phyloP scores from a whole-genome alignment of 2,888 invertebrate genomes.

The Nesidiocoris tenuis region DNA sequence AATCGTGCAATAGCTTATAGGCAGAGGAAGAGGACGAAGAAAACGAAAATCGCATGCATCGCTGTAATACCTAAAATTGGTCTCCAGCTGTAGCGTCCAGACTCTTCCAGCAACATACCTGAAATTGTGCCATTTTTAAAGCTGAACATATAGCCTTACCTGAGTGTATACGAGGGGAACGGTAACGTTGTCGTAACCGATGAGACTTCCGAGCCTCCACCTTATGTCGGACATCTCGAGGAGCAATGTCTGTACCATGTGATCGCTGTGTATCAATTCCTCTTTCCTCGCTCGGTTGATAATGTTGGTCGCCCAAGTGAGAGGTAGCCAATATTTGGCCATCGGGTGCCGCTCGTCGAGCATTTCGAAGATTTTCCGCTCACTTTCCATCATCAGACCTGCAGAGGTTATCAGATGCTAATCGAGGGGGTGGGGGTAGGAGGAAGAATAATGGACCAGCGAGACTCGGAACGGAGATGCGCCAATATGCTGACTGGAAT shows the following conservation, averaged over 20 bases:
- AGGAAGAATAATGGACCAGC: background rate
- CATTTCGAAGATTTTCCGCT: slow-evolving; percentile 86
- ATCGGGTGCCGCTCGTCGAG: slow-evolving; percentile 87
- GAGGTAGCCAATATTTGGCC: slow-evolving; percentile 91
- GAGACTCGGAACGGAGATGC: too few relatives aligned
- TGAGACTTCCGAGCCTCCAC: slow-evolving; percentile 76
- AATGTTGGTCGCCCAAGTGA: slow-evolving; percentile 90
- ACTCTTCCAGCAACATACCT: too few relatives aligned
- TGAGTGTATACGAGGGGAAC: slow-evolving; percentile 90
- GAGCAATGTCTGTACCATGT: slow-evolving; percentile 86
- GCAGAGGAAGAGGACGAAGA: too few relatives aligned
- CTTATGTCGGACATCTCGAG: slow-evolving; percentile 87
- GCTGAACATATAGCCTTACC: too few relatives aligned
- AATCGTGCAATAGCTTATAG: too few relatives aligned
- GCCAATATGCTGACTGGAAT: too few relatives aligned
- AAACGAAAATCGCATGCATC: too few relatives aligned
- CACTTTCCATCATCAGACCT: slow-evolving; percentile 89
- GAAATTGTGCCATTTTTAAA: too few relatives aligned
- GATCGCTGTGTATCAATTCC: slow-evolving; percentile 80
- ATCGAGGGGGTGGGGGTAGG: slow-evolving; percentile 11
- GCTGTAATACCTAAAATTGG: too few relatives aligned
- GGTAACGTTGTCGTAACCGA: slow-evolving; percentile 88
- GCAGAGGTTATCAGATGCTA: background rate
- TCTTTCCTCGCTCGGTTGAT: slow-evolving; percentile 85
- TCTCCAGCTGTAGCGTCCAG: too few relatives aligned